phyloP scores from a whole-genome alignment of 2,797 vertebrate species.

The Selene dorsalis region DNA sequence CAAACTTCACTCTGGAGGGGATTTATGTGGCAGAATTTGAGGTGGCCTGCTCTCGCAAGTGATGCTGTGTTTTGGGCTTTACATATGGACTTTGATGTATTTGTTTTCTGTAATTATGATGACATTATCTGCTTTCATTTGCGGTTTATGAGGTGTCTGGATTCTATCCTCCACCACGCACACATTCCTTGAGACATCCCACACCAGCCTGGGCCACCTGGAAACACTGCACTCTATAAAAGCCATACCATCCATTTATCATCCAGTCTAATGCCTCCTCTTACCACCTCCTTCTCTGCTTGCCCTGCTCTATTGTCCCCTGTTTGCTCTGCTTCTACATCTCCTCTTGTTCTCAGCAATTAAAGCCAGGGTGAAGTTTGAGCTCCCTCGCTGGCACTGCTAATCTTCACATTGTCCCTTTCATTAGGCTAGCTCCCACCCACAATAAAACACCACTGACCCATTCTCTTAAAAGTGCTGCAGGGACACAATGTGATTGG shows the following conservation, averaged over 20 bases:
- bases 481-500: constrained; percentile 86
- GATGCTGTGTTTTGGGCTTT: neutral
- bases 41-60: neutral
- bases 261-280: constrained; percentile 40
- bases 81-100: neutral
- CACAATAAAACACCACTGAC: constrained; percentile 87
- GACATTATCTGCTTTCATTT: constrained; percentile 48
- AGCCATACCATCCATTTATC: constrained; percentile 61
- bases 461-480: constrained; percentile 85
- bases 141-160: constrained; percentile 52
- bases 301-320: constrained; percentile 82
- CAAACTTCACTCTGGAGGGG: neutral
- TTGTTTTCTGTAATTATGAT: constrained; percentile 56
- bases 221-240: constrained; percentile 63
- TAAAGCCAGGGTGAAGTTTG: constrained; percentile 88
- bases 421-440: constrained; percentile 89
- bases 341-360: constrained; percentile 88
- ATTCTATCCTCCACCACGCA: constrained; percentile 40
- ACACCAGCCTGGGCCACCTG: constrained; percentile 56
- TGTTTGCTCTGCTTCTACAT: constrained; percentile 85
- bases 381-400: constrained; percentile 88
- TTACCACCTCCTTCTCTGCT: constrained; percentile 63
- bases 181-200: constrained; percentile 57
- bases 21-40: neutral
- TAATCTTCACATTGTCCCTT: constrained; percentile 90